These are phyloP conservation scores for Drosophila mayaguana DNA, from an alignment of 2,888 invertebrate genomes.

Conservation along the genomic window DNA sequence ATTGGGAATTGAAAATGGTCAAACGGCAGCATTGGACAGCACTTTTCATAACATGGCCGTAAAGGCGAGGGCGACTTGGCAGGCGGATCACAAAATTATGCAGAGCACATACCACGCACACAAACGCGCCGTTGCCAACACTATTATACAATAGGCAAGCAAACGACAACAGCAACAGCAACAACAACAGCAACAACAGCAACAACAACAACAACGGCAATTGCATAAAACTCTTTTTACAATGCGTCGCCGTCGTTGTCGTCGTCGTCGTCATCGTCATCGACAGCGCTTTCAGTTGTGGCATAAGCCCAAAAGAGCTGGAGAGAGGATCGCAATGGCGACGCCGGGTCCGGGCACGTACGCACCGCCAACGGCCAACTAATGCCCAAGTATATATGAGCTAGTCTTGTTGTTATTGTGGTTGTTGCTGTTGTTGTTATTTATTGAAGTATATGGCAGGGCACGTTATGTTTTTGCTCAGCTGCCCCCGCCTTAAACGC, in stretches of 20 bases:
- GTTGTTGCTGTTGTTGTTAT: conserved; percentile 64
- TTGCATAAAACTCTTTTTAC: conserved; percentile 76
- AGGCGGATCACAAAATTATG: conserved; percentile 74
- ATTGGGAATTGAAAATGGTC: conserved; percentile 67
- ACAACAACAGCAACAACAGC: conserved; percentile 10
- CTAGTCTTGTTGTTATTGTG: conserved; percentile 29
- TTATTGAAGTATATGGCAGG: conserved; percentile 64
- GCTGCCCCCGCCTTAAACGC: conserved; percentile 14
- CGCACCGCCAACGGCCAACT: conserved; percentile 57
- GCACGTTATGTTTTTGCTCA: conserved; percentile 54
- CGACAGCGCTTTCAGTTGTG: conserved; percentile 22
- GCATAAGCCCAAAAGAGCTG: conserved; percentile 45
- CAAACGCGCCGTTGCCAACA: conserved; percentile 33
- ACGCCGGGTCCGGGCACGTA: conserved; percentile 76
- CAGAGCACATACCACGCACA: conserved; percentile 77
- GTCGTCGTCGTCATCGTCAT: conserved; percentile 26
- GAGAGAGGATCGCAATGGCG: conserved; percentile 63
- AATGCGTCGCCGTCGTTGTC: conserved; percentile 55
- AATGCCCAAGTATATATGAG: conserved; percentile 65
- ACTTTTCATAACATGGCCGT: conserved; percentile 49
- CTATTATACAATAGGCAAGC: conserved; percentile 75
- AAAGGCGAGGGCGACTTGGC: conserved; percentile 43
- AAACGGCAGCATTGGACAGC: conserved; percentile 39
- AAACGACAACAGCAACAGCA: too few species aligned
- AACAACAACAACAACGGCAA: conserved; percentile 36